These are phyloP conservation scores for Peromyscus maniculatus DNA, from an alignment of 2,113 vertebrate species.

Conservation along the genomic window DNA sequence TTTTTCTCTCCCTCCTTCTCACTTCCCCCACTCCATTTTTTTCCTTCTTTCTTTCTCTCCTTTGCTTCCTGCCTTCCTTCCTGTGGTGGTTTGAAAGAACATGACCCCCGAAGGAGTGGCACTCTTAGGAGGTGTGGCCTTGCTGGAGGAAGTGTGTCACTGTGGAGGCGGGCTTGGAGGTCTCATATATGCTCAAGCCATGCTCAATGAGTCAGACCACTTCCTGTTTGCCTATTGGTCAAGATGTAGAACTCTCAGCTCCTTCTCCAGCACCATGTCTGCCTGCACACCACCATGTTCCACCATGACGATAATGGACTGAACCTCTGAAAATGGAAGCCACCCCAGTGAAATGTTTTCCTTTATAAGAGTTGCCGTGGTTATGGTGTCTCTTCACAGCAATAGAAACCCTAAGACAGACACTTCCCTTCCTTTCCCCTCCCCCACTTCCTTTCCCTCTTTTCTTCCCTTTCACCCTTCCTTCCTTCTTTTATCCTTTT, in stretches of 20 bases:
- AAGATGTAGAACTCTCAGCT: background rate
- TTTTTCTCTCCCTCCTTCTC: background rate
- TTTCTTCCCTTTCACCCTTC: accelerated
- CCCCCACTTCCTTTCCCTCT: accelerated
- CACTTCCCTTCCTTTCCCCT: accelerated
- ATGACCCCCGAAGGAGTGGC: background rate
- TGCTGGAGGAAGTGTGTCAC: background rate
- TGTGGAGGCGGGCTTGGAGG: background rate
- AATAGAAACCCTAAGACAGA: background rate
- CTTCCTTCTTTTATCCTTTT: accelerated
- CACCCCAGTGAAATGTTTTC: background rate
- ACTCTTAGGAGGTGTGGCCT: background rate
- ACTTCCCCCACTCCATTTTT: background rate
- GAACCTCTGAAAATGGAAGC: background rate
- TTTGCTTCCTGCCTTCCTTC: background rate
- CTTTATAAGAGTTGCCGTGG: background rate
- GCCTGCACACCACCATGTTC: background rate
- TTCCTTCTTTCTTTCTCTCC: too few species aligned
- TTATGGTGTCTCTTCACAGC: background rate
- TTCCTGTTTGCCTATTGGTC: background rate
- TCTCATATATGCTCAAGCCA: background rate
- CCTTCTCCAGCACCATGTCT: background rate
- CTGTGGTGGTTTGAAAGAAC: background rate
- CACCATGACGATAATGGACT: background rate
- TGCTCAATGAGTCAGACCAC: background rate